Evolutionary conservation across 2,888 invertebrate genomes (phyloP), one percentile per base, ranked within the genome.

Genomic region (Melikaiella ostensackeni): DNA sequence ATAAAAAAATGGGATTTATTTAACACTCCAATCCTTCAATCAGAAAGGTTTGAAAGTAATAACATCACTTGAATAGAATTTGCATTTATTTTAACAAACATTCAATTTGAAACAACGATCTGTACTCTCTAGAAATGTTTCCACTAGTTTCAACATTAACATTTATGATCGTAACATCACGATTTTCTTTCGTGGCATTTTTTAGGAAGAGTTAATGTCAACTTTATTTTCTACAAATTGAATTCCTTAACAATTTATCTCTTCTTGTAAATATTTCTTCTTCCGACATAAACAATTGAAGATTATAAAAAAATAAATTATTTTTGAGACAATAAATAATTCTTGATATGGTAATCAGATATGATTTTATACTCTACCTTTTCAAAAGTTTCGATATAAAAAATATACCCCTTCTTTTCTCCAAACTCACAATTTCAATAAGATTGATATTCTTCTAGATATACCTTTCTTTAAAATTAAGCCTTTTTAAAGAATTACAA

Each of bases 61-160:
- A 66, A 46, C 1, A 50, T 6, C n/a, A 11, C n/a, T n/a, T n/a
- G 13, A 70, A 70, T 50, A 70, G n/a, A 50, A 33, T 70, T 70
- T n/a, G 6, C 27, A 70, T 70, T 50, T 70, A 70, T 70, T 70
- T 30, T 70, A 70, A 70, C 50, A 70, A 55, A 50, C 70, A 70
- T 70, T 55, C 30, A 70, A 70, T 46, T 50, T 70, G 19, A 30
- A 70, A 70, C 50, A 70, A 70, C 50, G 27, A 59, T 27, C 5
- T 59, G n/a, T 66, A 11, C 50, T 50, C 30, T n/a, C n/a, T 50
- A 70, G n/a, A 59, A 59, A 59, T 59, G 24, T 59, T n/a, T 0
- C 30, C 11, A 55, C 70, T 70, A 70, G 9, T 70, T 50, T 70
- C 50, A 70, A 70, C 70, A n/a, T 27, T 50, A 66, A 46, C 27